Evolutionary conservation across 2,888 invertebrate genomes (phyloP).

Genomic region (Drosophila sordidula): DNA sequence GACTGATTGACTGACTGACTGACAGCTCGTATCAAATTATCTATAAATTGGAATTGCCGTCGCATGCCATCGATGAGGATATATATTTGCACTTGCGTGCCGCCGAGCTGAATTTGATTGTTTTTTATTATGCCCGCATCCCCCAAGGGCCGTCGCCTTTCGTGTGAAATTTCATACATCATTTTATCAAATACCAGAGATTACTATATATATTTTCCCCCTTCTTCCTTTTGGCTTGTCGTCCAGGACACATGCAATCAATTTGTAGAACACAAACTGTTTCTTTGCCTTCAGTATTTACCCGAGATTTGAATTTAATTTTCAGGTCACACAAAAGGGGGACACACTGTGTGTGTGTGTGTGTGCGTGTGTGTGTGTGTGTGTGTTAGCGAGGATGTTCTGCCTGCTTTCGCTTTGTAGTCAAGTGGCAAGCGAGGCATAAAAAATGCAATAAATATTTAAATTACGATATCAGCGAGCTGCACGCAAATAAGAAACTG

Average conservation of each 20-base stretch:
- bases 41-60: constrained; percentile 68
- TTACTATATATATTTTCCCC: constrained; percentile 9
- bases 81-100: constrained; percentile 45
- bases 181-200: constrained; percentile 44
- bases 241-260: constrained; percentile 61
- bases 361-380: constrained; percentile 15
- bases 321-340: constrained; percentile 74
- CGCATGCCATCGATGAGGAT: constrained; percentile 64
- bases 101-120: constrained; percentile 61
- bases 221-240: constrained; percentile 5
- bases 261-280: constrained; percentile 60
- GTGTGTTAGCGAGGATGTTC: constrained; percentile 42
- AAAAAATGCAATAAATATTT: constrained; percentile 77
- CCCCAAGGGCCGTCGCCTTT: constrained; percentile 5
- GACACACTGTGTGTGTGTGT: constrained; percentile 33
- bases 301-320: constrained; percentile 78
- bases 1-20: constrained; percentile 40
- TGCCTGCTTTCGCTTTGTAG: constrained; percentile 39
- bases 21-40: constrained; percentile 71
- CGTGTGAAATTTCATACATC: constrained; percentile 64
- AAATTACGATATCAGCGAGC: constrained; percentile 72
- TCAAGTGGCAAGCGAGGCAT: constrained; percentile 67
- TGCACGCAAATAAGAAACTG: constrained; percentile 70
- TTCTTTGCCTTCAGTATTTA: constrained; percentile 58
- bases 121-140: constrained; percentile 33